Conservation (phyloP, 2,888 invertebrate genomes). For the Dendrolimus pini region DNA sequence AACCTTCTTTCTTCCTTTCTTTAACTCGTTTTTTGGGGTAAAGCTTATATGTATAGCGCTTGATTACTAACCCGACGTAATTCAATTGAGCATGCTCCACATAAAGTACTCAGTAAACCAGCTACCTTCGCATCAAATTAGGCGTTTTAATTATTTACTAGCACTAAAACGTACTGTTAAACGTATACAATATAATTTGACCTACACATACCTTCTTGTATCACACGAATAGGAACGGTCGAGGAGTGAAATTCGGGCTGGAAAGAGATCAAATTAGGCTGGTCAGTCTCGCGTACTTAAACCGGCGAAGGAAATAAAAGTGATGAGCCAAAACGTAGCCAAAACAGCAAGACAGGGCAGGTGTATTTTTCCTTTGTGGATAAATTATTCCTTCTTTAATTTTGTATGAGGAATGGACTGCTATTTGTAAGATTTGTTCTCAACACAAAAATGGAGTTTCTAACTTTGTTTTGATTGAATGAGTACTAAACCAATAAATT, state of each 20-base stretch:
- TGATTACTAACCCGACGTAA: constrained; percentile 37
- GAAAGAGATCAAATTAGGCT: constrained; percentile 46
- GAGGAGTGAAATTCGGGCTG: constrained; percentile 29
- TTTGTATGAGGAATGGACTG: constrained; percentile 22
- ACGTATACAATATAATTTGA: constrained; percentile 42
- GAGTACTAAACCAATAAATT: too few species aligned
- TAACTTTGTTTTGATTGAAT: too few species aligned
- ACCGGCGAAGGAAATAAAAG: constrained; percentile 59
- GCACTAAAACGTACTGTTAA: constrained; percentile 63
- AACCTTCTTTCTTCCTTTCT: too few species aligned
- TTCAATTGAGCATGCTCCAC: constrained; percentile 49
- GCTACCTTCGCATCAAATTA: constrained; percentile 70
- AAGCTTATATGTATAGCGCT: constrained; percentile 3
- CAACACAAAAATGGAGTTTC: not conserved
- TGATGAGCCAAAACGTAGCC: constrained; percentile 29
- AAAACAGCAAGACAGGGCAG: constrained; percentile 45
- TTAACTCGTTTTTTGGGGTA: too few species aligned
- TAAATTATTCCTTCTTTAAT: constrained; percentile 39
- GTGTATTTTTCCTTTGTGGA: constrained; percentile 54
- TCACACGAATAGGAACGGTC: constrained; percentile 15
- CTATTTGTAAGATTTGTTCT: constrained; percentile 11
- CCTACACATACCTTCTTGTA: constrained; percentile 32
- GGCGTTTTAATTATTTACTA: constrained; percentile 70
- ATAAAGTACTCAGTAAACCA: constrained; percentile 52
- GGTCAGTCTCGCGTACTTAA: constrained; percentile 56